phyloP scores from a whole-genome alignment of 2,888 invertebrate species.

The Chrysolina americana region DNA sequence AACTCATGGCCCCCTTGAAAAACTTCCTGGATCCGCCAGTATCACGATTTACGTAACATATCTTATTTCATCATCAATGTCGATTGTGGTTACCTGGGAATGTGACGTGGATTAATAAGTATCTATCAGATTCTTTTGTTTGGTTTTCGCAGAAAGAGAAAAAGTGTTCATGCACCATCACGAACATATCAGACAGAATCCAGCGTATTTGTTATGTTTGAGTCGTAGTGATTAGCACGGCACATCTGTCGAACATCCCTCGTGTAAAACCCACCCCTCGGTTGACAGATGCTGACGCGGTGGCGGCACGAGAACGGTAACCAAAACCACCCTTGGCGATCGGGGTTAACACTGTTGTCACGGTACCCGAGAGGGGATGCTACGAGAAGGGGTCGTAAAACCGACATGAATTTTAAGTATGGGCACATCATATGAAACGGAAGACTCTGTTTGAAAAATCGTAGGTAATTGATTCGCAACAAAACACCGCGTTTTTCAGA shows the following conservation, averaged over 20 bases:
- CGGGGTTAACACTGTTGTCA: conserved; percentile 24
- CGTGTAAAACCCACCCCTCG: conserved; percentile 48
- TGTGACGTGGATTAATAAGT: too few relatives aligned
- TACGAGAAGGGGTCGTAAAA: conserved; percentile 8
- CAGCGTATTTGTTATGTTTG: conserved; percentile 49
- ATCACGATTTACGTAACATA: too few relatives aligned
- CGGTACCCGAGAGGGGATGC: conserved; percentile 1
- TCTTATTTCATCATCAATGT: too few relatives aligned
- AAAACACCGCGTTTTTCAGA: conserved; percentile 36
- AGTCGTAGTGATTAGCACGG: conserved; percentile 57
- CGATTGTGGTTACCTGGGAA: too few relatives aligned
- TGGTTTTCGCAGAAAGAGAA: neutral
- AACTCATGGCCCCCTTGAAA: too few relatives aligned
- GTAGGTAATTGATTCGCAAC: conserved; percentile 41
- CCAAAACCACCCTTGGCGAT: conserved; percentile 28
- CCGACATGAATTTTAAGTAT: conserved; percentile 48
- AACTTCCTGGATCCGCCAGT: too few relatives aligned
- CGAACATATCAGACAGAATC: neutral
- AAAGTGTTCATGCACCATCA: neutral
- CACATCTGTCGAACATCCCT: conserved; percentile 60
- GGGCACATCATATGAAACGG: conserved; percentile 44
- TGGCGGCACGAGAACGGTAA: conserved; percentile 44
- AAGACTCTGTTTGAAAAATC: conserved; percentile 39
- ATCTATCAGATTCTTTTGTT: too few relatives aligned
- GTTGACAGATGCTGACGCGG: conserved; percentile 57